Percentiles rank a stretch among this genome's conserved stretches.
Evolutionary conservation across 2,888 invertebrate species (phyloP).

Genomic region (Cosmorhoe ocellata): DNA sequence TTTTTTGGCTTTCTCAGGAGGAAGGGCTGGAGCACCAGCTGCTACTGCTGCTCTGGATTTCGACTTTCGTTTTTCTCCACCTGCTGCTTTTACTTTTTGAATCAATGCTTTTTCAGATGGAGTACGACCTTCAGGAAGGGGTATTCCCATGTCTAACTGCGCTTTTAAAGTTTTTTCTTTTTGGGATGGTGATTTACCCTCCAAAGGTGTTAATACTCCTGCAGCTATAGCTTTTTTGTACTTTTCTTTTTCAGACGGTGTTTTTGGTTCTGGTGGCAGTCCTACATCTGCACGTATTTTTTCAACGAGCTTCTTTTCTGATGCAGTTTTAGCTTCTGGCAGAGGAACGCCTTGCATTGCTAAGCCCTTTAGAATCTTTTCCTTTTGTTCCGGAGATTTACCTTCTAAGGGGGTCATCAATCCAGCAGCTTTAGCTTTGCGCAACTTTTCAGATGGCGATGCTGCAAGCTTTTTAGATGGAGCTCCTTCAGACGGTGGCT

Average conservation of each 20-base stretch:
- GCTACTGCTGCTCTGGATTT: slow-evolving; percentile 23
- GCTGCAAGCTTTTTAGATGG: slow-evolving; percentile 32
- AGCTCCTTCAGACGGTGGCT: neutral
- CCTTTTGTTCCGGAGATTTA: slow-evolving; percentile 38
- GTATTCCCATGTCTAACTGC: slow-evolving; percentile 31
- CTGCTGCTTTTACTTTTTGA: slow-evolving; percentile 23
- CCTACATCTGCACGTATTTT: slow-evolving; percentile 31
- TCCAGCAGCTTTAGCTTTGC: slow-evolving; percentile 40
- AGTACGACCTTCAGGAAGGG: slow-evolving; percentile 39
- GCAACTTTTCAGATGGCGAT: slow-evolving; percentile 35
- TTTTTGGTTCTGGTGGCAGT: slow-evolving; percentile 31
- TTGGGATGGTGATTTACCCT: slow-evolving; percentile 36
- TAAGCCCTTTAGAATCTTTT: slow-evolving; percentile 36
- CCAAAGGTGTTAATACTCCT: slow-evolving; percentile 35
- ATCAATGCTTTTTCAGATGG: slow-evolving; percentile 31
- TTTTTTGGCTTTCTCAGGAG: slow-evolving; percentile 24
- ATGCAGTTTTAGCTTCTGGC: slow-evolving; percentile 29
- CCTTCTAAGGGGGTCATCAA: slow-evolving; percentile 35
- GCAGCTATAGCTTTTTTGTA: slow-evolving; percentile 33
- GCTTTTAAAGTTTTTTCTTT: slow-evolving; percentile 39
- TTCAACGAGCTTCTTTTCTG: slow-evolving; percentile 31
- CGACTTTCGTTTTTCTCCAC: slow-evolving; percentile 25
- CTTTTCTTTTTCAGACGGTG: slow-evolving; percentile 38
- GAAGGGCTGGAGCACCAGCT: slow-evolving; percentile 25
- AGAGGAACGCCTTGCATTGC: slow-evolving; percentile 32